A percentile compares a stretch with the other conserved stretches of the same genome.
Conservation (phyloP, 2,113 vertebrate genomes). For the Microcebus ravelobensis region DNA sequence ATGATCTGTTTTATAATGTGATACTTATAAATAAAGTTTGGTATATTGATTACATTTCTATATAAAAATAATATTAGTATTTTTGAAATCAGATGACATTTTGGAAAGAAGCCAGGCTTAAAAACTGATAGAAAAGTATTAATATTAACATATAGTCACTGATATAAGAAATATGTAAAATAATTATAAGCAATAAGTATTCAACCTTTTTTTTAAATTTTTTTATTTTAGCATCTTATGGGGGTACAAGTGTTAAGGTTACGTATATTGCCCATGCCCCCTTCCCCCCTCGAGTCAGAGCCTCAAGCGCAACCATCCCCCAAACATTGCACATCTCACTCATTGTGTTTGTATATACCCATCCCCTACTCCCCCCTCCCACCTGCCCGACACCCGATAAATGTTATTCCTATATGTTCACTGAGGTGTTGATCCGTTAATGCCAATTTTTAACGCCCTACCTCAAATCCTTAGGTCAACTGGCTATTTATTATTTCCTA, state of each 20-base stretch:
- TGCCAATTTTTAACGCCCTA: not conserved
- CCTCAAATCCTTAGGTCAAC: not conserved
- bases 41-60: slow-evolving; percentile 8
- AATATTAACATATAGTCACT: not conserved
- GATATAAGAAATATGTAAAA: not conserved
- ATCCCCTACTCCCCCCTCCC: no score
- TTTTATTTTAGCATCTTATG: no score
- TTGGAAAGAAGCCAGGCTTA: not conserved
- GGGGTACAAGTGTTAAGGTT: no score
- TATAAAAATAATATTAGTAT: not conserved
- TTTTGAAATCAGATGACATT: not conserved
- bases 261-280: no score
- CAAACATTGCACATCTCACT: no score
- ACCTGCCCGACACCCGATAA: no score
- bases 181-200: not conserved
- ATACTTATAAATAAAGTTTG: slow-evolving; percentile 34
- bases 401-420: no score
- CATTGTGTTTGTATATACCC: no score
- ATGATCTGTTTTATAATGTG: slow-evolving; percentile 4
- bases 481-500: not conserved
- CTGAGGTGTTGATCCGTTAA: no score
- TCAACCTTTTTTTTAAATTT: not conserved
- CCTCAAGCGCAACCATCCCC: no score
- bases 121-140: not conserved
- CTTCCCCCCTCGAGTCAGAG: no score